phyloP scores from a whole-genome alignment of 2,113 vertebrate genomes.

The Lathamus discolor region DNA sequence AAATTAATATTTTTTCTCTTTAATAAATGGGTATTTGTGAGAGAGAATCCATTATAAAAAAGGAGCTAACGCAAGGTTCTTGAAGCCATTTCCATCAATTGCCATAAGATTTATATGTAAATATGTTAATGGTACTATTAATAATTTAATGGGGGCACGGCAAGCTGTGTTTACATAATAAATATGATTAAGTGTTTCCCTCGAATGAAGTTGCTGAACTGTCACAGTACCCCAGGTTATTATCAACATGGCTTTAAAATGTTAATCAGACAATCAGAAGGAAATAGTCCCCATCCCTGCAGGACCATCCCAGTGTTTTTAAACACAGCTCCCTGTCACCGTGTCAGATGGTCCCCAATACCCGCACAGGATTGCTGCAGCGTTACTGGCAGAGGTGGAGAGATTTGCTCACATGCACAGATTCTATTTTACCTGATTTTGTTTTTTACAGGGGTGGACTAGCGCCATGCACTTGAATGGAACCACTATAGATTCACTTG shows the following conservation, averaged over 20 bases:
- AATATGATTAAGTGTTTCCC: conserved; percentile 77
- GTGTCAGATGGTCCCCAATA: neutral
- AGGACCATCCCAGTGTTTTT: neutral
- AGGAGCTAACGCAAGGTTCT: conserved; percentile 38
- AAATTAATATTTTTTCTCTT: conserved; percentile 61
- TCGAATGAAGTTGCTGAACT: conserved; percentile 72
- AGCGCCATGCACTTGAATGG: conserved; percentile 1
- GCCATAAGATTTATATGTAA: conserved; percentile 77
- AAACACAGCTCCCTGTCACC: neutral
- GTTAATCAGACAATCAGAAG: conserved; percentile 63
- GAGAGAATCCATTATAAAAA: conserved; percentile 61
- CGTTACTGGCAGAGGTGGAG: fast-evolving
- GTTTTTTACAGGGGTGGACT: neutral
- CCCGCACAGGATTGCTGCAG: neutral
- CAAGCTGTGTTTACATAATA: conserved; percentile 78
- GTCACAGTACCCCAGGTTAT: conserved; percentile 69
- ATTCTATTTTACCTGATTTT: neutral
- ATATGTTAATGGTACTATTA: conserved; percentile 75
- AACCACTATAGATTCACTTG: conserved; percentile 40
- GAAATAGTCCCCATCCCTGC: neutral
- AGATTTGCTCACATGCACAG: neutral
- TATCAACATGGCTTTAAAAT: conserved; percentile 67
- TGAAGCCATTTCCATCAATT: conserved; percentile 65
- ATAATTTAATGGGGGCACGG: conserved; percentile 75
- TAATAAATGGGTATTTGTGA: conserved; percentile 58